Base-by-base conservation (phyloP, 2,888 invertebrate genomes). In the Labia minor region DNA sequence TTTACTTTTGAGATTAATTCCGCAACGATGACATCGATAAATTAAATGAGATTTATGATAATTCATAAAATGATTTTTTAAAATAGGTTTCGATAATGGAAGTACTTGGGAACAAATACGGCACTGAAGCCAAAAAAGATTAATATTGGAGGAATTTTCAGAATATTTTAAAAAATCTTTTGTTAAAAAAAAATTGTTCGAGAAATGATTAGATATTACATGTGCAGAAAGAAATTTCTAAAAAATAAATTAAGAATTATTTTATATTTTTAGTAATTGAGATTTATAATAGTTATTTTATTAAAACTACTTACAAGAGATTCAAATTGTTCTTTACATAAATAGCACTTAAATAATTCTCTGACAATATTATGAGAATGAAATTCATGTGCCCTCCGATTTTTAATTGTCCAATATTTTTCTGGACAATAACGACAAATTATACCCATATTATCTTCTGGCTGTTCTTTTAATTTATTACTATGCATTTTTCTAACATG, bases 371-470 rank as follows among this genome's bases (percentile, higher is more conserved):
- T 49, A 72, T 81, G 81, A 1, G 75, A 76, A 65, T 75, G 74
- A 1, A 79, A 76, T 71, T 80, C 79, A 71, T 82, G 82, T 0
- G 71, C 70, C 71, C 81, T 80, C 65, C 82, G 74, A 21, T 81
- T 81, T 0, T 76, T 75, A 70, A 81, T 81, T 71, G 81, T 80
- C 82, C 82, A 82, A 70, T 82, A 82, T 66, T 80, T 71, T 10
- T 75, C 79, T 0, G 79, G 77, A 70, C 82, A 82, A 71, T 76
- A 81, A 67, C 76, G 77, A 71, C 82, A 82, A 71, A 80, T 81
- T 67, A 81, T 81, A 1, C 81, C 81, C 63, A 82, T 73, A 70
- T 81, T 81, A 0, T 81, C 67, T 79, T 69, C 80, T 78, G 81
- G 68, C 3, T 4, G 14, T 49, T 49, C 49, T 49, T 8, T n/a